Evolutionary conservation across 2,888 invertebrate species (phyloP).

Genomic region (Thera britannica): DNA sequence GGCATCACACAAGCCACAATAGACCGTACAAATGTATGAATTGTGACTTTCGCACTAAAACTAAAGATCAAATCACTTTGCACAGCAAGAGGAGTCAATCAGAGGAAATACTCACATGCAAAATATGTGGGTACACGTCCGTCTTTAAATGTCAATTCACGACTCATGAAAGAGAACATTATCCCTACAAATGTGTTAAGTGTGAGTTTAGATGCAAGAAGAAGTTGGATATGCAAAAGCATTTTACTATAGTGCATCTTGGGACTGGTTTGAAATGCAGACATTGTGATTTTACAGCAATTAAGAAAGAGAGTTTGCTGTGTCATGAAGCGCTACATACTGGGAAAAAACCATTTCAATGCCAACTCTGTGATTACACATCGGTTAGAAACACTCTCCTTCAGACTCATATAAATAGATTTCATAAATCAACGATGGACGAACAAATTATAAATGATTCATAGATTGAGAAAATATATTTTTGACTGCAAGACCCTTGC

Average conservation of each 20-base stretch:
- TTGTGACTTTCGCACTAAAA: slow-evolving; percentile 71
- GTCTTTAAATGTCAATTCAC: slow-evolving; percentile 62
- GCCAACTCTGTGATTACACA: slow-evolving; percentile 57
- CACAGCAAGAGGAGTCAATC: slow-evolving; percentile 68
- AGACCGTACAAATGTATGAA: slow-evolving; percentile 67
- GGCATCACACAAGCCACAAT: slow-evolving; percentile 64
- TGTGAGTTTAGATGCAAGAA: slow-evolving; percentile 62
- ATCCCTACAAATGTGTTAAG: slow-evolving; percentile 56
- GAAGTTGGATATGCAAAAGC: slow-evolving; percentile 65
- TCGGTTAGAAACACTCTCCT: slow-evolving; percentile 58
- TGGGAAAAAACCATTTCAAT: slow-evolving; percentile 64
- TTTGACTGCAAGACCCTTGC: too few species aligned
- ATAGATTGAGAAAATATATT: slow-evolving; percentile 47
- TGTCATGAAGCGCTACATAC: slow-evolving; percentile 66
- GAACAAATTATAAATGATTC: slow-evolving; percentile 49
- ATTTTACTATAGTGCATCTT: slow-evolving; percentile 58
- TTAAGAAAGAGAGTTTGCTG: slow-evolving; percentile 58
- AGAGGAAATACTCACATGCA: slow-evolving; percentile 46
- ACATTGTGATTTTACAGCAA: slow-evolving; percentile 60
- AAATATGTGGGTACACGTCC: slow-evolving; percentile 55
- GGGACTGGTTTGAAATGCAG: slow-evolving; percentile 62
- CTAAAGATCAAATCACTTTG: slow-evolving; percentile 67
- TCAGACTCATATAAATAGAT: slow-evolving; percentile 59
- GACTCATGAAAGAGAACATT: slow-evolving; percentile 65
- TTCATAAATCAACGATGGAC: slow-evolving; percentile 42